Evolutionary conservation across 2,888 invertebrate species (phyloP).

Genomic region (Epsilonema sp.): DNA sequence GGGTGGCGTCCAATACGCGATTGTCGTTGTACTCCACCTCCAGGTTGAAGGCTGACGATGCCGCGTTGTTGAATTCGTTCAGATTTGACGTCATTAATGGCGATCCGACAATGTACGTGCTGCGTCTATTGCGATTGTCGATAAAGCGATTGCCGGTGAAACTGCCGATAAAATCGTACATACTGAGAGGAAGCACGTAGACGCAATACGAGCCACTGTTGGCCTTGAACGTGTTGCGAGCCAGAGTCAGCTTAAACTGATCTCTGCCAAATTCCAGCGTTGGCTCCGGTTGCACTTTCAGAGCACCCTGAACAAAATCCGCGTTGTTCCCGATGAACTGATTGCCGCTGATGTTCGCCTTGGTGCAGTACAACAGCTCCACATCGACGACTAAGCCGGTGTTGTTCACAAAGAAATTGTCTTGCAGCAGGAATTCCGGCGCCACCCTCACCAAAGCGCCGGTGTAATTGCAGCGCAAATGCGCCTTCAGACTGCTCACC

Average conservation of each 20-base stretch:
- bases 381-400: not conserved
- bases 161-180: slow-evolving; percentile 3
- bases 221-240: not conserved
- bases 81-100: slow-evolving; percentile 2
- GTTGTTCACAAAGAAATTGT: slow-evolving; percentile 5
- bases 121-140: slow-evolving; percentile 3
- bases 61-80: slow-evolving; percentile 5
- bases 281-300: slow-evolving; percentile 6
- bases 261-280: not conserved
- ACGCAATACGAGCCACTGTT: slow-evolving; percentile 7
- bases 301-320: slow-evolving; percentile 1
- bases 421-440: not conserved
- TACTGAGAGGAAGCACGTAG: slow-evolving; percentile 5
- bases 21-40: slow-evolving; percentile 8
- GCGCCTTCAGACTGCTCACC: not conserved
- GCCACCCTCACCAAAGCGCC: slow-evolving; percentile 1
- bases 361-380: not conserved
- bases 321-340: slow-evolving; percentile 2
- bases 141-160: not conserved
- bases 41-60: not conserved
- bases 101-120: slow-evolving; percentile 4
- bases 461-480: slow-evolving; percentile 6
- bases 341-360: slow-evolving; percentile 5
- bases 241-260: slow-evolving; percentile 1
- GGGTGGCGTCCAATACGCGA: slow-evolving; percentile 6